Evolutionary conservation across 92 coral and sea anemone genomes (phyloP).

Genomic region (Actinernus sp.): DNA sequence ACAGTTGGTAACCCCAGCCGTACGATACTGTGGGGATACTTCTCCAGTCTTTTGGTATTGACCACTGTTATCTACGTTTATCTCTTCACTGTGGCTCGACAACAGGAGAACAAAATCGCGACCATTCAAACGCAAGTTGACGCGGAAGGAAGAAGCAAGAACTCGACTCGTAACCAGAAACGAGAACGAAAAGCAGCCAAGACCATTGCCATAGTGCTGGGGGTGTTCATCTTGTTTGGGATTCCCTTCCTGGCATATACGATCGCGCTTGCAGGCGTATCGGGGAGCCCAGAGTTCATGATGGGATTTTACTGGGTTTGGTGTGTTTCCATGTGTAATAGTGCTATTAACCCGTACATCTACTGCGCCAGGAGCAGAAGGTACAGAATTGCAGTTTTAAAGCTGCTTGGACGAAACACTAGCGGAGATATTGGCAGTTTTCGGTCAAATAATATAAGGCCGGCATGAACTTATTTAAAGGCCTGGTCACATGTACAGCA

Average conservation of each 20-base stretch:
- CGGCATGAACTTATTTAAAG: too few species aligned
- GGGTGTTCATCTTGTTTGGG: constrained; percentile 45
- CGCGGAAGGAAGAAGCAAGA: neutral
- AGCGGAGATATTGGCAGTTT: too few species aligned
- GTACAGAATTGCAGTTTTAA: constrained; percentile 19
- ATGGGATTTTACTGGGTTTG: constrained; percentile 30
- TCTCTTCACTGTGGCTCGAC: constrained; percentile 14
- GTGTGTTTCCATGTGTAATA: constrained; percentile 35
- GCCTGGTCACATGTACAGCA: too few species aligned
- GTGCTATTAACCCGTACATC: constrained; percentile 51
- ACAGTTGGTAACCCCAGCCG: neutral
- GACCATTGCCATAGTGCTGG: constrained; percentile 49
- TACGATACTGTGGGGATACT: constrained; percentile 17
- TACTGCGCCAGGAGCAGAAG: constrained; percentile 48
- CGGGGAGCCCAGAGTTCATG: constrained; percentile 12
- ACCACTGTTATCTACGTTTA: constrained; percentile 21
- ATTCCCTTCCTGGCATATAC: constrained; percentile 20
- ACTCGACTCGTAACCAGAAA: constrained; percentile 2
- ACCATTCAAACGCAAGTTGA: neutral
- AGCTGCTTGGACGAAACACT: neutral
- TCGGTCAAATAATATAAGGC: too few species aligned
- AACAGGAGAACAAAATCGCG: constrained; percentile 8
- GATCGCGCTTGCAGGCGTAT: constrained; percentile 3
- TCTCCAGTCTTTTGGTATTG: constrained; percentile 6
- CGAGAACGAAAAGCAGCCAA: constrained; percentile 45